Conservation (phyloP, 2,113 vertebrate species). For the Catharus minimus region DNA sequence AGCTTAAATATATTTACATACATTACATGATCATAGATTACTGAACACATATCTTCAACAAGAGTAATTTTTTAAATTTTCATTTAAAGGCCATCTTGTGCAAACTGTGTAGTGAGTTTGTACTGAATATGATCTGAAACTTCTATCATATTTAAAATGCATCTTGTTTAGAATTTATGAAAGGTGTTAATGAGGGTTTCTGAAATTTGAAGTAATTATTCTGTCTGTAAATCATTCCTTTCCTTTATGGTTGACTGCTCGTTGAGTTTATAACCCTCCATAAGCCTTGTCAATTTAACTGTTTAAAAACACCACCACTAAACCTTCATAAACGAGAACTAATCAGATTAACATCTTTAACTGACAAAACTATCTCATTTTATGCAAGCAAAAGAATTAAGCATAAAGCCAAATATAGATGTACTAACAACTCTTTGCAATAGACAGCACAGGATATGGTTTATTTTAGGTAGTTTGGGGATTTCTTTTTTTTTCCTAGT, state of each 20-base stretch:
- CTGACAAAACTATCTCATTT: constrained; percentile 52
- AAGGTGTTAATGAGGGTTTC: constrained; percentile 45
- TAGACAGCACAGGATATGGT: background rate
- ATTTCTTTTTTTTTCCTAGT: background rate
- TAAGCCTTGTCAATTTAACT: constrained; percentile 68
- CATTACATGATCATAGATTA: background rate
- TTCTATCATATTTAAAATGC: background rate
- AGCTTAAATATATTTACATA: background rate
- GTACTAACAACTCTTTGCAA: background rate
- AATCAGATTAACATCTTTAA: constrained; percentile 65
- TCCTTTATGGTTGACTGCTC: constrained; percentile 50
- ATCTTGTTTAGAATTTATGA: constrained; percentile 34
- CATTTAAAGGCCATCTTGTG: background rate
- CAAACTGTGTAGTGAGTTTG: background rate
- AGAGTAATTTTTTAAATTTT: background rate
- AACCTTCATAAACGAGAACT: constrained; percentile 52
- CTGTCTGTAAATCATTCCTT: constrained; percentile 61
- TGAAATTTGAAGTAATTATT: constrained; percentile 54
- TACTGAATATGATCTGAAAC: background rate
- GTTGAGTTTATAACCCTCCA: constrained; percentile 62
- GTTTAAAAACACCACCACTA: constrained; percentile 50
- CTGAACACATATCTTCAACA: background rate
- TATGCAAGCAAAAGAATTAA: constrained; percentile 59
- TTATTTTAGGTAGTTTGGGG: background rate
- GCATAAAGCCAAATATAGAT: constrained; percentile 7